Conservation (phyloP, 1,140 invertebrate genomes). For the Metopolophium dirhodum region DNA sequence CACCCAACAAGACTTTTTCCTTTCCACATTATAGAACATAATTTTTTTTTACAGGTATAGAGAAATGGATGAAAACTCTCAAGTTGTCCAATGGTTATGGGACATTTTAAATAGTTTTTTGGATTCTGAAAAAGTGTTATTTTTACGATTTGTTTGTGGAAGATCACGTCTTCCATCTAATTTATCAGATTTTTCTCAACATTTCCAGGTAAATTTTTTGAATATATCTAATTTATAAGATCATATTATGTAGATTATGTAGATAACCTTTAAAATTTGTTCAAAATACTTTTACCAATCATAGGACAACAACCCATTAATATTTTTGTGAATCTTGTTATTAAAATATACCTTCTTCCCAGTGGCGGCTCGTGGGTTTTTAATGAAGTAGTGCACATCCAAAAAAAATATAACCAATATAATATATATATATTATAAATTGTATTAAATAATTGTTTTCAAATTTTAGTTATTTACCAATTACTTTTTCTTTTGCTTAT, state of each 20-base stretch:
- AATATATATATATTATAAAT: too few species aligned
- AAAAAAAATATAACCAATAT: too few species aligned
- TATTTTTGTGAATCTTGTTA: too few species aligned
- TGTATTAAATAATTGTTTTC: too few species aligned
- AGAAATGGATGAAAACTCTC: constrained; percentile 71
- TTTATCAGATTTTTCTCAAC: constrained; percentile 72
- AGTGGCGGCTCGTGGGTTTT: too few species aligned
- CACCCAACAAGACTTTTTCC: background rate
- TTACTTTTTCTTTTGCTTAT: too few species aligned
- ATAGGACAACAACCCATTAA: too few species aligned
- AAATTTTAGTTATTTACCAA: too few species aligned
- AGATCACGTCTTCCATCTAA: constrained; percentile 72
- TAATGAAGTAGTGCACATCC: too few species aligned
- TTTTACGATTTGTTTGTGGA: constrained; percentile 75
- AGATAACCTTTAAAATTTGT: too few species aligned
- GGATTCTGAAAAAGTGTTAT: constrained; percentile 72
- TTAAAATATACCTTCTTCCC: too few species aligned
- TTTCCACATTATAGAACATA: background rate
- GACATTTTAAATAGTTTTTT: constrained; percentile 71
- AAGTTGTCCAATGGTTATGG: constrained; percentile 73
- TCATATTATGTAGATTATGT: background rate
- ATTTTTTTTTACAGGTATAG: constrained; percentile 66
- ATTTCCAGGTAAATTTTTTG: constrained; percentile 68
- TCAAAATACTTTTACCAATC: too few species aligned
- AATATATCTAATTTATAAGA: background rate